phyloP scores from a whole-genome alignment of 2,888 invertebrate genomes.

The Callimorpha dominula region DNA sequence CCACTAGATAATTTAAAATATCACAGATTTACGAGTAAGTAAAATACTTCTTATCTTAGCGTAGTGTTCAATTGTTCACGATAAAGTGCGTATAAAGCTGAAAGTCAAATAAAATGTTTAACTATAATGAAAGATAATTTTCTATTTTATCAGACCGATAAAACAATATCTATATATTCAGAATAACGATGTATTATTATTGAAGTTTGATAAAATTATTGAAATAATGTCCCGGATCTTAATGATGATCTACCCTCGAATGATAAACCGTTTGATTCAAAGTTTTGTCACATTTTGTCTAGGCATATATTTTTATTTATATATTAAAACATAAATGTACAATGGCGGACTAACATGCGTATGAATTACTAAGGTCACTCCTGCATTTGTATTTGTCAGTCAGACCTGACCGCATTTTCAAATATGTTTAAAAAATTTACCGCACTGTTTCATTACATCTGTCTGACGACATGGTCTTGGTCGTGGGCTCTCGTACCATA shows the following conservation, averaged over 20 bases:
- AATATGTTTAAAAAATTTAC: too few species aligned
- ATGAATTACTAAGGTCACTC: too few species aligned
- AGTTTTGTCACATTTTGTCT: too few species aligned
- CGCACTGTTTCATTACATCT: too few species aligned
- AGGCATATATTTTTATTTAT: too few species aligned
- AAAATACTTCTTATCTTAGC: slow-evolving; percentile 2
- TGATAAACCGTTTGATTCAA: slow-evolving; percentile 12
- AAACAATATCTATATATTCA: slow-evolving; percentile 13
- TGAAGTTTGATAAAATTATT: not conserved
- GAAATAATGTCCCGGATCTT: not conserved
- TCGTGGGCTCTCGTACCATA: too few species aligned
- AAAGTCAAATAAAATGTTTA: slow-evolving; percentile 13
- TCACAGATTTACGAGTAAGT: slow-evolving; percentile 23
- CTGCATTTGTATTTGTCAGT: too few species aligned
- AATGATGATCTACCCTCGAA: too few species aligned
- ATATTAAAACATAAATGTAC: too few species aligned
- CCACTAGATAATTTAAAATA: not conserved
- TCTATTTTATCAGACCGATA: slow-evolving; percentile 33
- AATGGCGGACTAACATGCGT: too few species aligned
- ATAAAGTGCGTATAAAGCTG: slow-evolving; percentile 18
- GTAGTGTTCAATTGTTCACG: slow-evolving; percentile 5
- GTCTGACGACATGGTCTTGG: too few species aligned
- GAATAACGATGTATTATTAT: not conserved
- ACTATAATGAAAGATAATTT: slow-evolving; percentile 29
- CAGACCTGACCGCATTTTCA: too few species aligned